Evolutionary conservation across 2,797 vertebrate genomes (phyloP).

Genomic region (Myotis vivesi): DNA sequence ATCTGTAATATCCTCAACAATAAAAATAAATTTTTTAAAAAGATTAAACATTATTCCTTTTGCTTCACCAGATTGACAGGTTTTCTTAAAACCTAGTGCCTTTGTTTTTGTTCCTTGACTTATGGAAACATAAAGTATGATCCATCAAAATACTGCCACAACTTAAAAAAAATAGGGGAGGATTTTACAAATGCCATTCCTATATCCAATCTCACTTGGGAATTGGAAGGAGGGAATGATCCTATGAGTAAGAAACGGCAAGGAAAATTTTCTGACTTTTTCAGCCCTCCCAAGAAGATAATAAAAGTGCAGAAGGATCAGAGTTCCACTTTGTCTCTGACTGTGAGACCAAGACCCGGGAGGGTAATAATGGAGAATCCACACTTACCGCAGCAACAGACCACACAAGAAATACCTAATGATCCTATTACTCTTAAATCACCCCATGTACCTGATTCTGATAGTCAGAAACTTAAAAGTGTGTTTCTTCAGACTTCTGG

Average conservation of each 20-base stretch:
- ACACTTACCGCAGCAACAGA: background rate
- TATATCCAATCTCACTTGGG: slow-evolving; percentile 91
- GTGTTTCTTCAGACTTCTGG: slow-evolving; percentile 9
- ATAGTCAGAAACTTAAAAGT: slow-evolving; percentile 18
- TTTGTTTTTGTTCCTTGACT: slow-evolving; percentile 84
- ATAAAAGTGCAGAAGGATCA: slow-evolving; percentile 47
- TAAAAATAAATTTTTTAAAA: background rate
- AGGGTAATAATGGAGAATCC: accelerated
- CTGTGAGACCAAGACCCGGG: background rate
- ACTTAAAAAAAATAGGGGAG: slow-evolving; percentile 90
- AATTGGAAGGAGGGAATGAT: slow-evolving; percentile 86
- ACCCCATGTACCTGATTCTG: background rate
- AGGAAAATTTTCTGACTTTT: slow-evolving; percentile 86
- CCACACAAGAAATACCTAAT: background rate
- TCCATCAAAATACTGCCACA: slow-evolving; percentile 97
- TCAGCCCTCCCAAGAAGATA: slow-evolving; percentile 81
- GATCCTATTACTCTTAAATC: background rate
- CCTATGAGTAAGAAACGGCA: slow-evolving; percentile 88
- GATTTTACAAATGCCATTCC: slow-evolving; percentile 79
- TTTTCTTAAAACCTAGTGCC: background rate
- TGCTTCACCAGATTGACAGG: background rate
- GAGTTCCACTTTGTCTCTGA: background rate
- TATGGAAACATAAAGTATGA: slow-evolving; percentile 91
- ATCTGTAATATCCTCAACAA: background rate
- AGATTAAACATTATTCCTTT: background rate